These are phyloP conservation scores for Gymnothorax javanicus DNA, from an alignment of 2,797 vertebrate species.

Conservation along the genomic window DNA sequence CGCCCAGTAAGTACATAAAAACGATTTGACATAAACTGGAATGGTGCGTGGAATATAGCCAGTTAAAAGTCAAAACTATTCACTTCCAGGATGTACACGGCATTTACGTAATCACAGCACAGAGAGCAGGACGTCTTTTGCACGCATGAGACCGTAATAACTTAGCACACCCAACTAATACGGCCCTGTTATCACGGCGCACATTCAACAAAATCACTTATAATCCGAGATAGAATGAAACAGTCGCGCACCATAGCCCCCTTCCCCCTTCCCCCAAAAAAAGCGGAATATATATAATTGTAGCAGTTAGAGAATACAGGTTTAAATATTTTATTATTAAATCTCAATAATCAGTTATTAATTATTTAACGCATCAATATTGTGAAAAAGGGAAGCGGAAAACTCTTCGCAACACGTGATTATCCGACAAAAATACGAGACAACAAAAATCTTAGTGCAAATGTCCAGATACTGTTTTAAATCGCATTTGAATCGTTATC, in stretches of 20 bases:
- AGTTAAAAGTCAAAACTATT: conserved; percentile 1
- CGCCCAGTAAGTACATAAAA: background rate
- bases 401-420: background rate
- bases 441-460: background rate
- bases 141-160: too few relatives aligned
- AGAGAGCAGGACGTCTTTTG: background rate
- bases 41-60: background rate
- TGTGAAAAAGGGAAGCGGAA: background rate
- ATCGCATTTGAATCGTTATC: background rate
- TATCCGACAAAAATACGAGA: background rate
- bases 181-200: background rate
- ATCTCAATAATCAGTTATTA: background rate
- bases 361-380: background rate
- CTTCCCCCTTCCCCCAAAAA: background rate
- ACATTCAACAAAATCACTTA: background rate
- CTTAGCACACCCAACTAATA: background rate
- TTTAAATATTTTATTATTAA: background rate
- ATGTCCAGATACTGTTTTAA: background rate
- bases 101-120: background rate
- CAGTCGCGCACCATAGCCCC: background rate
- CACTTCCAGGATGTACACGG: background rate
- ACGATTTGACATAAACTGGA: background rate
- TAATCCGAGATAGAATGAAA: background rate
- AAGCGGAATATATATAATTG: background rate
- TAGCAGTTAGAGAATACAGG: background rate